Conservation (phyloP, 1,140 invertebrate species). For the Drosophila ercepeae region DNA sequence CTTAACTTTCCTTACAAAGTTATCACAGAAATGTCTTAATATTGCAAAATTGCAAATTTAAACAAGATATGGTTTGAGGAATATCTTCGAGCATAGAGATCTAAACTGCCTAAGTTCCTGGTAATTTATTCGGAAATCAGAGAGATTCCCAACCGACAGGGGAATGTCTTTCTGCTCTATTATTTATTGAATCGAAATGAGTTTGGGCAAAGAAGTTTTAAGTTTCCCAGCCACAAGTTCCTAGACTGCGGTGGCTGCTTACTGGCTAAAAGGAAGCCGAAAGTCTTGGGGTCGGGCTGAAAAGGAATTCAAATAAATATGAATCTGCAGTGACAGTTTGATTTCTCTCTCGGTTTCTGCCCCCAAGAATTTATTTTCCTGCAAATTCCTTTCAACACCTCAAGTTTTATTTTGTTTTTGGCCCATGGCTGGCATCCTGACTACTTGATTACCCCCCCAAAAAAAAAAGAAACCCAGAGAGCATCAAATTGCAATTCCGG, state of each 20-base stretch:
- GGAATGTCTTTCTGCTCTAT: constrained; percentile 17
- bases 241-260: too few species aligned
- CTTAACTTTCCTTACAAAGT: too few species aligned
- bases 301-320: constrained; percentile 40
- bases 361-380: constrained; percentile 16
- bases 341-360: constrained; percentile 14
- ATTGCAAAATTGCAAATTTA: too few species aligned
- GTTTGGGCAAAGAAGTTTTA: constrained; percentile 26
- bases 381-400: constrained; percentile 46
- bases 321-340: constrained; percentile 48
- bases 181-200: constrained; percentile 59
- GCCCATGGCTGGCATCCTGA: constrained; percentile 25
- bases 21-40: too few species aligned
- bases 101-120: neutral
- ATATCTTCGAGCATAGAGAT: too few species aligned
- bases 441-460: constrained; percentile 40
- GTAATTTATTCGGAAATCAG: constrained; percentile 13
- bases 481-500: constrained; percentile 41
- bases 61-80: too few species aligned
- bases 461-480: constrained; percentile 9
- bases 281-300: constrained; percentile 15
- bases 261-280: constrained; percentile 25
- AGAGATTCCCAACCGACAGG: neutral
- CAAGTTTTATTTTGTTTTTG: constrained; percentile 37
- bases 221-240: constrained; percentile 34